Evolutionary conservation across 2,113 vertebrate genomes (phyloP), one percentile per base, ranked within the genome.

Genomic region (Indicator maculatus): DNA sequence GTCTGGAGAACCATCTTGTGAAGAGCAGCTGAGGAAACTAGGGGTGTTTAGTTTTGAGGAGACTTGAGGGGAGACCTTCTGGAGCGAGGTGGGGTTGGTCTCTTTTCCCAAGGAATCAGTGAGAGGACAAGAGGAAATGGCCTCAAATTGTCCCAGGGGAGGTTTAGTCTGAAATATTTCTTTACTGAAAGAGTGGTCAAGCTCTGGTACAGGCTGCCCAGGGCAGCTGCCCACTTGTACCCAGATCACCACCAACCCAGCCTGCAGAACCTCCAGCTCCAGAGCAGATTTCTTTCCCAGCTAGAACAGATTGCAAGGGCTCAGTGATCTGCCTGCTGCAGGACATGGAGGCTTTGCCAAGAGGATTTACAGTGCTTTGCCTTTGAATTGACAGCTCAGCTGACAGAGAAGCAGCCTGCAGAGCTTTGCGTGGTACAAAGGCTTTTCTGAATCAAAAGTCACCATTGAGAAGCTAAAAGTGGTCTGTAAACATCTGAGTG

Each of bases 241-340:
- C 30, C 11, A 0, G 4, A 1, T 7, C 28, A 4, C 15, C 55
- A 9, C 18, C 6, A 1, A 8, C n/a, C 41, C 23, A 1, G 26
- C 2, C 36, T 5, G 31, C 33, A 5, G 4, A 47, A 31, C 6
- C 3, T 3, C 1, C 8, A 7, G 30, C 7, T 8, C 17, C 4
- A 5, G 1, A 0, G 0, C 45, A 16, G 33, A 1, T 44, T 53
- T 21, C n/a, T 15, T 16, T 28, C 33, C 28, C 0, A 0, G 45
- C 1, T 9, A 26, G 69, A 71, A 13, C 30, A 81, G 81, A 30
- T 20, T 21, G 71, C 15, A 12, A 27, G 27, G 41, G 67, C 83
- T 45, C 74, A 33, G 63, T 55, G 28, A 50, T 4, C 5, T 17
- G 21, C 24, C 1, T 1, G 5, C 61, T 7, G 70, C 78, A 20